A percentile compares a stretch with the other conserved stretches of the same genome.
These are phyloP conservation scores for Hemitrygon akajei DNA, from an alignment of 2,797 vertebrate genomes.

Conservation along the genomic window DNA sequence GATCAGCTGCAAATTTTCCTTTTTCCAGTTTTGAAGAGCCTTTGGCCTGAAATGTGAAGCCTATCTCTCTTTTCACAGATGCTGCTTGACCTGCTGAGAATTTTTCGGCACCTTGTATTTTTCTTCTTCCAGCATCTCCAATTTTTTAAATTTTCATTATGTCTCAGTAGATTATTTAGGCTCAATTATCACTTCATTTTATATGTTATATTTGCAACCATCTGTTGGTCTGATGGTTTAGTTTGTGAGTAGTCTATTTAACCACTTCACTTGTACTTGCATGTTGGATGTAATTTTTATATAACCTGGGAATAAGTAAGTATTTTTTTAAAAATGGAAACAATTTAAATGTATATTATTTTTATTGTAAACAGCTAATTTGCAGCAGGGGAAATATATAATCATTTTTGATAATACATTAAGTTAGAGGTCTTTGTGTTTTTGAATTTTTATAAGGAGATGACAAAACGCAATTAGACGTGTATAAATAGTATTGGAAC, in stretches of 20 bases:
- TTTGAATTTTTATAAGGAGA: slow-evolving; percentile 24
- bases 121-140: no score
- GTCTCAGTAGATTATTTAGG: no score
- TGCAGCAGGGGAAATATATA: background rate
- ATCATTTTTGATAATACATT: background rate
- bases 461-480: slow-evolving; percentile 11
- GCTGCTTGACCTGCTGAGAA: no score
- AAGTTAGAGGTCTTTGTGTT: background rate
- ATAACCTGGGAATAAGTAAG: background rate
- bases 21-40: no score
- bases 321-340: background rate
- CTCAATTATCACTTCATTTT: no score
- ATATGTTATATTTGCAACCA: background rate
- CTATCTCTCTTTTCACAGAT: no score
- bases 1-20: no score
- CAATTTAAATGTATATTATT: background rate
- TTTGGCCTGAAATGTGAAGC: no score
- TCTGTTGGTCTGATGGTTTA: background rate
- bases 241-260: background rate
- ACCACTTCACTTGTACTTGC: background rate
- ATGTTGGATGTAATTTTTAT: slow-evolving; percentile 6
- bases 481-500: slow-evolving; percentile 36
- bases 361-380: background rate
- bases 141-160: no score
- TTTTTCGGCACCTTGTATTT: no score